phyloP scores from a whole-genome alignment of 2,797 vertebrate species.

The Sparidentex hasta region DNA sequence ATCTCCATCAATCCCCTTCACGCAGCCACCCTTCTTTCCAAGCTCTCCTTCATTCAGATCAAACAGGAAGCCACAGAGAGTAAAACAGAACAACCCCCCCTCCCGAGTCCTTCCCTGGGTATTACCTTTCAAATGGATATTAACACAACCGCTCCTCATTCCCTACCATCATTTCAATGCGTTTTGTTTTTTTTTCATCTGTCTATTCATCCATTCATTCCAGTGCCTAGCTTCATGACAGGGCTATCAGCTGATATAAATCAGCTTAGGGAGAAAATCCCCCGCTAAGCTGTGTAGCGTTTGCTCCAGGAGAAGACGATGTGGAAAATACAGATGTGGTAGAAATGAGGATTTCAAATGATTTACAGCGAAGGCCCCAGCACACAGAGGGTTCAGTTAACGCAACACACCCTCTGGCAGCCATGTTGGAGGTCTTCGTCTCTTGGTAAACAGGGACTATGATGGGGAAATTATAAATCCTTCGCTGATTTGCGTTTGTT shows the following conservation, averaged over 20 bases:
- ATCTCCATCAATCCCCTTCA: background rate
- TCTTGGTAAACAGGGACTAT: background rate
- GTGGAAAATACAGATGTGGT: slow-evolving; percentile 70
- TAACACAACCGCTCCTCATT: slow-evolving; percentile 42
- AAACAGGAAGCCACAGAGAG: slow-evolving; percentile 21
- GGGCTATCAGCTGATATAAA: slow-evolving; percentile 75
- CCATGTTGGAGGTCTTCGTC: slow-evolving; percentile 5
- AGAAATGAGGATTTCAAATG: slow-evolving; percentile 37
- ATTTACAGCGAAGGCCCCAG: background rate
- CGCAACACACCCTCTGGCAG: background rate
- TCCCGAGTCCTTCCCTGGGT: slow-evolving; percentile 9
- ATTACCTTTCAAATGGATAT: slow-evolving; percentile 69
- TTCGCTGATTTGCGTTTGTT: background rate
- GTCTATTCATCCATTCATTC: slow-evolving; percentile 64
- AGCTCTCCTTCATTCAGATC: slow-evolving; percentile 11
- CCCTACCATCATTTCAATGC: slow-evolving; percentile 41
- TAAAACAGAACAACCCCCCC: slow-evolving; percentile 6
- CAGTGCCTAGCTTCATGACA: slow-evolving; percentile 61
- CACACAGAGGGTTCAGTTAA: background rate
- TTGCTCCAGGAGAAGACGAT: slow-evolving; percentile 45
- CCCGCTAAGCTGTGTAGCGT: slow-evolving; percentile 51
- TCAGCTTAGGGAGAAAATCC: slow-evolving; percentile 75
- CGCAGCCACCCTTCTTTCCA: background rate
- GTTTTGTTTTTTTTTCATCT: slow-evolving; percentile 35
- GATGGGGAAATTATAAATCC: too few species aligned